Percentiles rank a stretch among this genome's conserved stretches.
phyloP scores from a whole-genome alignment of 1,140 invertebrate species.

The Dendroctonus valens region DNA sequence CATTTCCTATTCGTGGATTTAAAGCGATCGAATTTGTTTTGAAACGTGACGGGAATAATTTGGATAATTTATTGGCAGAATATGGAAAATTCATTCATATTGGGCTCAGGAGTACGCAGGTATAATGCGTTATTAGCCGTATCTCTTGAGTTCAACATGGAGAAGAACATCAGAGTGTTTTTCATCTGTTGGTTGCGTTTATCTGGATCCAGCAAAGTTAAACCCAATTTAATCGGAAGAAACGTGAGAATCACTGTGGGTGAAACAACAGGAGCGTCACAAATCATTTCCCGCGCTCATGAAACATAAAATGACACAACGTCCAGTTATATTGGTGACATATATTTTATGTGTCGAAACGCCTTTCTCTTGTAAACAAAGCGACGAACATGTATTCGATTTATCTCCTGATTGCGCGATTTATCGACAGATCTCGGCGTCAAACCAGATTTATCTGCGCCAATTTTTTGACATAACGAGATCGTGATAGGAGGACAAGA shows the following conservation, averaged over 20 bases:
- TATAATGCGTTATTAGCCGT: background rate
- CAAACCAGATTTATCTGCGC: conserved; percentile 3
- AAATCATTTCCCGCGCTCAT: background rate
- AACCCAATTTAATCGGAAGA: background rate
- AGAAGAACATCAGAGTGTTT: background rate
- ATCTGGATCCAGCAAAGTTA: background rate
- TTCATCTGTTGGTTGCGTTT: background rate
- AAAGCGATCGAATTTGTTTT: conserved; percentile 6
- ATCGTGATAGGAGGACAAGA: background rate
- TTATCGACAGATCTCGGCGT: conserved; percentile 9
- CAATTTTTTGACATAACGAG: background rate
- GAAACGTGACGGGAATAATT: background rate
- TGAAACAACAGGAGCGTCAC: background rate
- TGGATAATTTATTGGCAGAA: background rate
- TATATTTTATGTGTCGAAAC: conserved; percentile 6
- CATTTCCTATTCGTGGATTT: conserved; percentile 3
- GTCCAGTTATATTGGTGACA: conserved; percentile 14
- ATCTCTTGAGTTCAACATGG: background rate
- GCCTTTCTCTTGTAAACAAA: conserved; percentile 20
- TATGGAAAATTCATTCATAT: background rate
- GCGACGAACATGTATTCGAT: conserved; percentile 21
- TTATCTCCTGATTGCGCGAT: conserved; percentile 11
- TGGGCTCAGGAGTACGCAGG: background rate
- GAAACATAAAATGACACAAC: background rate
- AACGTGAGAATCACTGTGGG: background rate